These are phyloP conservation scores for Seira ritae DNA, from an alignment of 2,888 invertebrate species.

Conservation along the genomic window DNA sequence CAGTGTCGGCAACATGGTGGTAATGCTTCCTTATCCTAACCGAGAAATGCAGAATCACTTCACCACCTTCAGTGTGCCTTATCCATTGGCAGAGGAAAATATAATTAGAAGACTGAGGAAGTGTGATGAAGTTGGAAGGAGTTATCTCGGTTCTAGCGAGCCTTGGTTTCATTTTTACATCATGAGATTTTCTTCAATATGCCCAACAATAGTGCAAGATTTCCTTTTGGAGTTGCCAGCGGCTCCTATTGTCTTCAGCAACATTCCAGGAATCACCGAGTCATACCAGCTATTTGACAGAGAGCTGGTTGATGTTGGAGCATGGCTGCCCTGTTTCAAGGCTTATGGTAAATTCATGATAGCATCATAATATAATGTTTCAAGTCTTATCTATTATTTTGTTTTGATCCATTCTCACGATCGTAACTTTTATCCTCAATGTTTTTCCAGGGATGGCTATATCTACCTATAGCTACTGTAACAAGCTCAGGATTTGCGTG, in stretches of 20 bases:
- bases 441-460: slow-evolving; percentile 54
- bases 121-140: slow-evolving; percentile 46
- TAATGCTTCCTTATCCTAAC: slow-evolving; percentile 67
- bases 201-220: slow-evolving; percentile 63
- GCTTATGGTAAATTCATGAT: slow-evolving; percentile 69
- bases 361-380: too few relatives aligned
- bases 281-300: slow-evolving; percentile 63
- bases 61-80: slow-evolving; percentile 67
- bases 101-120: slow-evolving; percentile 52
- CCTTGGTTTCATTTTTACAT: slow-evolving; percentile 69
- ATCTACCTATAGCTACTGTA: slow-evolving; percentile 54
- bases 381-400: not conserved
- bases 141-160: slow-evolving; percentile 60
- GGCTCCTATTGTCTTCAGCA: slow-evolving; percentile 68
- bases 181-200: slow-evolving; percentile 65
- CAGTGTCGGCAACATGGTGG: slow-evolving; percentile 65
- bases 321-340: slow-evolving; percentile 69
- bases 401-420: not conserved
- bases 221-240: slow-evolving; percentile 62
- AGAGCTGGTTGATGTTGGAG: slow-evolving; percentile 63
- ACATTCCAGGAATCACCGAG: slow-evolving; percentile 67
- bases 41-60: slow-evolving; percentile 68
- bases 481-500: slow-evolving; percentile 55
- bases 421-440: too few relatives aligned
- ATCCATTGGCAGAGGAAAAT: slow-evolving; percentile 61